Evolutionary conservation across 2,113 vertebrate genomes (phyloP).

Genomic region (Sinocyclocheilus rhinocerous): DNA sequence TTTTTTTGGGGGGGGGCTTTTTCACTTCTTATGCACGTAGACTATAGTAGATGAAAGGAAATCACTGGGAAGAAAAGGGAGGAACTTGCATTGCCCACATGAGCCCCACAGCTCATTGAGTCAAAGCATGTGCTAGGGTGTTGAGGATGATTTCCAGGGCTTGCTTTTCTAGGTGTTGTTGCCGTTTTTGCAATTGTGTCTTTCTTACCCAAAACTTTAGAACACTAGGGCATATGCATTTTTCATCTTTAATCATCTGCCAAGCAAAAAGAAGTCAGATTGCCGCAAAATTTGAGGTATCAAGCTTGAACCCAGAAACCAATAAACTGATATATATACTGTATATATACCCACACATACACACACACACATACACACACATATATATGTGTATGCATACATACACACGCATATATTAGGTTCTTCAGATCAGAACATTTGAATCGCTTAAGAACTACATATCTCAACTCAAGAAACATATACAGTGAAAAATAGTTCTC

Average conservation of each 20-base stretch:
- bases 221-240: background rate
- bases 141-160: slow-evolving; percentile 10
- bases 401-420: too few relatives aligned
- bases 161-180: background rate
- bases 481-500: too few relatives aligned
- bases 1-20: background rate
- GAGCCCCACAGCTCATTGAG: background rate
- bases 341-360: too few relatives aligned
- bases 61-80: background rate
- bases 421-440: too few relatives aligned
- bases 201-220: background rate
- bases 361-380: too few relatives aligned
- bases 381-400: too few relatives aligned
- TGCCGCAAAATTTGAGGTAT: too few relatives aligned
- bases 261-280: too few relatives aligned
- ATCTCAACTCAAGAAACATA: too few relatives aligned
- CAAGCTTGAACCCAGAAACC: too few relatives aligned
- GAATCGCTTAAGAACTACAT: too few relatives aligned
- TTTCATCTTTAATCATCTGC: background rate
- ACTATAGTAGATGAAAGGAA: background rate
- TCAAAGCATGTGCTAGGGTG: slow-evolving; percentile 5
- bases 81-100: background rate
- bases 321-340: too few relatives aligned
- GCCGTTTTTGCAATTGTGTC: background rate
- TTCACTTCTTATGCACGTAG: background rate